Base-by-base conservation (phyloP, 2,797 vertebrate species). In the Bryconaethiops microstoma region DNA sequence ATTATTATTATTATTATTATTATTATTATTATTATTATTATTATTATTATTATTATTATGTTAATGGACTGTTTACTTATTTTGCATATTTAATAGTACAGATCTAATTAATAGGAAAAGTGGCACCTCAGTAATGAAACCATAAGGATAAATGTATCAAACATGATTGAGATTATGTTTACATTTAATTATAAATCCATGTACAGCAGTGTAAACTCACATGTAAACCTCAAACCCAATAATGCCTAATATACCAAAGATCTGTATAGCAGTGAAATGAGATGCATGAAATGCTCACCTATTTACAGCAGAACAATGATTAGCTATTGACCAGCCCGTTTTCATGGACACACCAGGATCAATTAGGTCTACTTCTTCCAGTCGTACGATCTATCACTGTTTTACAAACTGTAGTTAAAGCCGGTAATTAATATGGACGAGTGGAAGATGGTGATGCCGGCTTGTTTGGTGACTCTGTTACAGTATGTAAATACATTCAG, bases 311-410 rank as follows among this genome's bases (percentile, higher is more conserved):
- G 90, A 89, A 87, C 93, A 95, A 92, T 89, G 87, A 96, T 94
- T 92, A 92, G 88, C 91, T 93, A 93, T 93, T 91, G 88, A 93
- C 91, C 89, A 93, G 92, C 93, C 92, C 90, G 91, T 90, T 92
- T 85, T 89, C 77, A 86, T 85, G 85, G 88, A 90, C 90, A 91
- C 80, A 92, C 93, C 91, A 84, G 91, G 94, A 94, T 95, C 93
- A 92, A 92, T 89, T 88, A 83, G 86, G 83, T 88, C 88, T 74
- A 91, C 91, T 92, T 92, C 90, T 89, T 93, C 92, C 94, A 93
- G 91, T 87, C 91, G 91, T 83, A 86, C 80, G 91, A 89, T 85
- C 78, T 78, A 90, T 92, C 87, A 79, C 87, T 77, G 10, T 86
- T 86, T 90, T 89, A 29, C 85, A 82, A 89, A 83, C 88, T 89